A percentile compares a stretch with the other conserved stretches of the same genome.
Evolutionary conservation across 2,888 invertebrate species (phyloP).

Genomic region (Trachelus tabidus): DNA sequence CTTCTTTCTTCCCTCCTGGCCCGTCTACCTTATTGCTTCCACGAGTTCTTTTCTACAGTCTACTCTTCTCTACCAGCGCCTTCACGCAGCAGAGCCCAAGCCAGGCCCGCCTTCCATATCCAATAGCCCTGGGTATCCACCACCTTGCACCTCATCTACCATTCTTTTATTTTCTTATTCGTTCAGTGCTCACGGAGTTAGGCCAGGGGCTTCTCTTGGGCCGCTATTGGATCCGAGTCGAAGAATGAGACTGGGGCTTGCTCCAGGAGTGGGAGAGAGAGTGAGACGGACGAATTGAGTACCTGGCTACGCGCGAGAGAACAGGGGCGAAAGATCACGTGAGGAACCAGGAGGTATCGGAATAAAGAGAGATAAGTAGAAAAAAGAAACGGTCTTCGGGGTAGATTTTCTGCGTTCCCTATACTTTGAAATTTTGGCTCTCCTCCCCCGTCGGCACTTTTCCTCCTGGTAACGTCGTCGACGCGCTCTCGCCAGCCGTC

Average conservation of each 20-base stretch:
- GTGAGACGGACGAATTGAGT: neutral
- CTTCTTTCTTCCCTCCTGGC: neutral
- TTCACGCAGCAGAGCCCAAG: neutral
- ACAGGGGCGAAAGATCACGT: neutral
- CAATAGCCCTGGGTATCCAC: constrained; percentile 10
- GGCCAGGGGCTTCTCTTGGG: constrained; percentile 21
- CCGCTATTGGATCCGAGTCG: neutral
- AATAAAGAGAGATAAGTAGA: neutral
- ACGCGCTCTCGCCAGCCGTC: neutral
- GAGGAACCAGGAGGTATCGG: neutral
- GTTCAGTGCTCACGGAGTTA: constrained; percentile 50
- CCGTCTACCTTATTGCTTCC: neutral
- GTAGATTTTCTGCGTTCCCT: neutral
- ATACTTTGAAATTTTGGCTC: neutral
- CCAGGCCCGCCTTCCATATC: neutral
- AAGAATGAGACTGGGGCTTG: neutral
- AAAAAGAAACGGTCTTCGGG: neutral
- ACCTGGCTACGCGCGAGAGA: neutral
- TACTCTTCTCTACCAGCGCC: neutral
- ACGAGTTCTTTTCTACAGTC: neutral
- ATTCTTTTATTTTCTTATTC: constrained; percentile 49
- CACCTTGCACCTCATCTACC: constrained; percentile 44
- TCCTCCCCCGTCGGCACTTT: neutral
- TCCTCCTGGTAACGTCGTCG: neutral
- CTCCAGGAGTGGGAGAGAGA: neutral